Evolutionary conservation across 2,888 invertebrate species (phyloP), one percentile per base, ranked within the genome.

Genomic region (Willowsia nigromaculata): DNA sequence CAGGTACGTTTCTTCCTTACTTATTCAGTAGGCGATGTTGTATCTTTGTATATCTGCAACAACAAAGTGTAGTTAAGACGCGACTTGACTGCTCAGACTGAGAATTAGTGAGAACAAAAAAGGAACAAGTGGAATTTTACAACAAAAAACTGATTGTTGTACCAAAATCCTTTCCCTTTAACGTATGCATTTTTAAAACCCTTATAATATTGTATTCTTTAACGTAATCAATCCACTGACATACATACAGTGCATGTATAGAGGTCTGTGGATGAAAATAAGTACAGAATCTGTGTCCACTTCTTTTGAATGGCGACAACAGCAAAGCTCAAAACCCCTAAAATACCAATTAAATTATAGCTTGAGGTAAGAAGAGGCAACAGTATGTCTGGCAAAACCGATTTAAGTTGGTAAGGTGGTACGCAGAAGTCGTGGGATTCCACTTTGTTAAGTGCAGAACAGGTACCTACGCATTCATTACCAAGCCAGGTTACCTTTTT

Each of bases 351-450:
- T 83, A 89, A 91, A 91, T 86, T 90, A 84, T 90, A 78, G 85
- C 91, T 90, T 86, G 83, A 90, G 91, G 90, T 76, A 27, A 80
- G 81, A 65, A 85, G 89, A 88, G 92, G 92, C 91, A 91, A 92
- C 92, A 91, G 85, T 91, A 88, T 91, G 92, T 92, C 91, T 92
- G 90, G 91, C 80, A 84, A 68, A 87, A 87, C 91, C 90, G 90
- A 89, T 25, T 53, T 33, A 9, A 33, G 53, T 22, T 22, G 27
- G 27, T 43, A 74, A 47, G 22, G 11, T 7, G 18, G 2, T 27
- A 13, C 27, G n/a, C 59, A 30, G 59, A 59, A 15, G 13, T 13
- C n/a, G 37, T 37, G n/a, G 15, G 62, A 62, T 62, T 62, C 33
- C 15, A 33, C 30, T 33, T 62, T 5, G 40, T 30, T 30, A n/a